Base-by-base conservation (phyloP, 2,113 vertebrate species). In the Nibea coibor region DNA sequence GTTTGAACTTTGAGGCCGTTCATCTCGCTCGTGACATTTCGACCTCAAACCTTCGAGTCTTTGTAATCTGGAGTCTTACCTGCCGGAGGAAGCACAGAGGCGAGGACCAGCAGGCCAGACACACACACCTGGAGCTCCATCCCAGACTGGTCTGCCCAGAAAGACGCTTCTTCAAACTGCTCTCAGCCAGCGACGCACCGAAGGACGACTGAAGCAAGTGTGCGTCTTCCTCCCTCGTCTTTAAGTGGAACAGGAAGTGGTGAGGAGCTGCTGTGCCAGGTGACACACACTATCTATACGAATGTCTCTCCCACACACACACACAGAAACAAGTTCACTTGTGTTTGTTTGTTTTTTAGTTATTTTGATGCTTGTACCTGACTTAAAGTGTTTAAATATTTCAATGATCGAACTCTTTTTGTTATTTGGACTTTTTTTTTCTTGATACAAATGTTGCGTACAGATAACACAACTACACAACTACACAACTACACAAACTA, bases 191-290 rank as follows among this genome's bases (percentile, higher is more conserved):
- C n/a, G 7, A 2, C 8, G 20, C 53, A 26, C 45, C 2, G 9
- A 58, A 35, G 31, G 19, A 4, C 3, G 3, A 74, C 69, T 48
- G 74, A 77, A 15, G 0, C 43, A 2, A 35, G 20, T 31, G 4
- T 4, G 19, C 10, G 16, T 59, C 71, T 79, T 59, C 26, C 28
- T 66, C 56, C 56, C 26, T 50, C 11, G 39, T 22, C 43, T n/a
- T 10, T 2, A 74, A 81, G 64, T 72, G 61, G 42, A 75, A 87
- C 92, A 94, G 93, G 93, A 94, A 93, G 93, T 90, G 92, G 91
- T 75, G 81, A 83, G 63, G 82, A 73, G 68, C 76, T 85, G 82
- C 88, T 86, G 74, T 45, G 82, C 68, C 82, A 85, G 88, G 76
- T 86, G 81, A 88, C 82, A 77, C 76, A 75, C 54, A 71, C 5